phyloP scores from a whole-genome alignment of 2,113 vertebrate species.

The Dromas ardeola region DNA sequence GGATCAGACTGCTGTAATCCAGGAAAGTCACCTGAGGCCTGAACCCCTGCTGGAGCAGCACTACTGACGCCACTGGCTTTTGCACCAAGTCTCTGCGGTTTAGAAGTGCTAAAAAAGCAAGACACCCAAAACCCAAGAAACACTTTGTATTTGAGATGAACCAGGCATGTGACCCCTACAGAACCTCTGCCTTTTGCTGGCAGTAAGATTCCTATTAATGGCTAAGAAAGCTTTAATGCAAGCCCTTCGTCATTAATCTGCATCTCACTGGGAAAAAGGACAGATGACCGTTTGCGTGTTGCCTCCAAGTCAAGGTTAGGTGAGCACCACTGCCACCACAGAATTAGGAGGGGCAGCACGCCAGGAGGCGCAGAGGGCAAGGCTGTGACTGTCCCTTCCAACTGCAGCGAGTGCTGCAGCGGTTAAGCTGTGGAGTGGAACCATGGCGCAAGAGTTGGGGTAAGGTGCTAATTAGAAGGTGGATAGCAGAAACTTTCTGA shows the following conservation, averaged over 20 bases:
- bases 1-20: neutral
- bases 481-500: neutral
- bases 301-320: neutral
- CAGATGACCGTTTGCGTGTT: neutral
- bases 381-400: neutral
- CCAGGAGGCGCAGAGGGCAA: accelerated
- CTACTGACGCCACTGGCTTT: neutral
- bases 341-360: neutral
- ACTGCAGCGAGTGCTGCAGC: accelerated
- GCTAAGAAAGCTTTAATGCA: neutral
- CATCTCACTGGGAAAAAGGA: neutral
- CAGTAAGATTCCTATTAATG: neutral
- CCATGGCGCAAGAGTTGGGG: neutral
- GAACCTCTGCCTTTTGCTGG: neutral
- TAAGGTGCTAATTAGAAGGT: neutral
- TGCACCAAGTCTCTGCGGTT: neutral
- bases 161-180: accelerated
- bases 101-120: neutral
- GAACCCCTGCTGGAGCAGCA: neutral
- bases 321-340: neutral
- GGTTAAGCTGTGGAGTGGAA: neutral
- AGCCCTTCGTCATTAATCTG: neutral
- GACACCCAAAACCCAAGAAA: neutral
- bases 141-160: neutral
- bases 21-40: neutral